Base-by-base conservation (phyloP, 1,140 invertebrate genomes). In the Drosophila sucinea region DNA sequence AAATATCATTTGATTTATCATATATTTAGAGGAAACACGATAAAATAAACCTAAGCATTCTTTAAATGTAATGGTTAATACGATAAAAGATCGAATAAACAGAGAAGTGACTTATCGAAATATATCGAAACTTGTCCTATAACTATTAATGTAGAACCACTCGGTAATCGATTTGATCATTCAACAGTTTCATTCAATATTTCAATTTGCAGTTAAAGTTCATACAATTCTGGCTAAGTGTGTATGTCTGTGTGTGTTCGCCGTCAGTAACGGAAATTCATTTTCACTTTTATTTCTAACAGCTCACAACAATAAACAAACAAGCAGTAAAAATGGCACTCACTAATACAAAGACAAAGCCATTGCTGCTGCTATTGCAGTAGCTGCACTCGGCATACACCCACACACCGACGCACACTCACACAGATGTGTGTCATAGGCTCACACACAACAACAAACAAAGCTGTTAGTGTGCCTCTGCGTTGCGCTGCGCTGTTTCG, bases 201-300 rank as follows among this genome's bases (percentile, higher is more conserved):
- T 27, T 25, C 7, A 51, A 51, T 51, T 51, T 51, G 27, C 44
- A 51, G 23, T 51, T 3, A 51, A 25, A 51, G 23, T 47, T 47
- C 23, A 25, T 38, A 11, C 1, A n/a, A 32, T 33, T 40, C 30
- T 44, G 69, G n/a, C 51, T 51, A 58, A 32, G 65, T 44, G 41
- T 56, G 55, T 7, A 17, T 6, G 58, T 55, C 23, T 44, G 62
- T 58, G 60, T 8, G 7, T 68, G 69, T 67, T 44, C 67, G 67
- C 77, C 62, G 61, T 68, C 68, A 71, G 76, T 66, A 86, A 65
- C 79, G 67, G 79, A 71, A 82, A 83, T 86, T 74, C 74, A 82
- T 83, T 83, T 74, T 75, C 70, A 60, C 60, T 80, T 71, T 79
- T 86, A 82, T 83, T 83, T 71, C 44, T 51, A 51, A 62, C 51